These are phyloP conservation scores for Plectrocnemia conspersa DNA, from an alignment of 1,140 invertebrate genomes.

Conservation along the genomic window DNA sequence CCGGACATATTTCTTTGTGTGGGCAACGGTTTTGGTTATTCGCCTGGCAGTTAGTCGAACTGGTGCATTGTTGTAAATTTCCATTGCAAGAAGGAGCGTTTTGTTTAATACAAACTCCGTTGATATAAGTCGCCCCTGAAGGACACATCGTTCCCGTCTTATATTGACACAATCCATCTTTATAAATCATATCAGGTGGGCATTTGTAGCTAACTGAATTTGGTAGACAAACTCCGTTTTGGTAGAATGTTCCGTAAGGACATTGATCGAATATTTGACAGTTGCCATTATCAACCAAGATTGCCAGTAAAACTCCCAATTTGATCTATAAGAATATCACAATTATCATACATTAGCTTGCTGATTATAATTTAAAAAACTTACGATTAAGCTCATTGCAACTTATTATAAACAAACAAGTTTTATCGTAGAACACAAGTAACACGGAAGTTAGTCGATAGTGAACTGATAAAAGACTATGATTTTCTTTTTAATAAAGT, in stretches of 20 bases:
- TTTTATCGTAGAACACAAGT: background rate
- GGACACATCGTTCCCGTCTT: background rate
- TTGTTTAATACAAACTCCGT: slow-evolving; percentile 4
- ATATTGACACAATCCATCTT: slow-evolving; percentile 2
- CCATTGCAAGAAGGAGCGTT: background rate
- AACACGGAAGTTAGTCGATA: background rate
- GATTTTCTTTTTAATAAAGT: no score
- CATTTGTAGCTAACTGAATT: background rate
- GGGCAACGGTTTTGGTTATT: background rate
- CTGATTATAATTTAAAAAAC: background rate
- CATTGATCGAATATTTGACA: background rate
- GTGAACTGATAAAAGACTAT: no score
- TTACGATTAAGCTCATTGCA: background rate
- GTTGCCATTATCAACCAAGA: background rate
- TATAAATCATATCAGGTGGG: slow-evolving; percentile 1
- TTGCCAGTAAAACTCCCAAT: background rate
- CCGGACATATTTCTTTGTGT: slow-evolving; percentile 1
- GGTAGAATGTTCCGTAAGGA: background rate
- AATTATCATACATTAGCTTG: background rate
- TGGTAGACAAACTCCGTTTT: slow-evolving; percentile 11
- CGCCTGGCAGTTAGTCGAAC: background rate
- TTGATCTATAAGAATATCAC: background rate
- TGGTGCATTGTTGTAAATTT: background rate
- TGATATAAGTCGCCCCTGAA: background rate
- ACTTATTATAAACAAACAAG: no score